A percentile compares a stretch with the other conserved stretches of the same genome.
phyloP scores from a whole-genome alignment of 2,797 vertebrate genomes.

The Limnodromus scolopaceus region DNA sequence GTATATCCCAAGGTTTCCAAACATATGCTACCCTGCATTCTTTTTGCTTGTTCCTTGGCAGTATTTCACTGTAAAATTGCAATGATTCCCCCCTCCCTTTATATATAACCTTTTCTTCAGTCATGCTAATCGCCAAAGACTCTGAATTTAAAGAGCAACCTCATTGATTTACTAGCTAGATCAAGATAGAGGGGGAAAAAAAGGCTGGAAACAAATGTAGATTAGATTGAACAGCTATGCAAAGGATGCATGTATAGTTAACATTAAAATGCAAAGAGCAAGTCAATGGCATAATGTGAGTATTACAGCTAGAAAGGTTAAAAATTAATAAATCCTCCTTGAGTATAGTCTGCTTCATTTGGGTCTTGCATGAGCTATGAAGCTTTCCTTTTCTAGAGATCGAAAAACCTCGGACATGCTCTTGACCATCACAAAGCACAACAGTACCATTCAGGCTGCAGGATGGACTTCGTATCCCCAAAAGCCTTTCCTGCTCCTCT shows the following conservation, averaged over 20 bases:
- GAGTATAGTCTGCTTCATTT: background rate
- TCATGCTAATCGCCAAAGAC: background rate
- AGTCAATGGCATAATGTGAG: background rate
- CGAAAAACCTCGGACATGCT: background rate
- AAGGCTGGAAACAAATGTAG: background rate
- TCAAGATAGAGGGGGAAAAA: background rate
- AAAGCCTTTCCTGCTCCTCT: background rate
- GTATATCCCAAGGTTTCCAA: background rate
- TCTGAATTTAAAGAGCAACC: background rate
- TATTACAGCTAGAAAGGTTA: background rate
- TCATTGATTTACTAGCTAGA: conserved; percentile 11
- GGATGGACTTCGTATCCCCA: background rate
- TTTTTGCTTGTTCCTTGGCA: background rate
- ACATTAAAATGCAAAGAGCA: background rate
- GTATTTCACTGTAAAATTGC: background rate
- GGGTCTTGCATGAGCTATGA: background rate
- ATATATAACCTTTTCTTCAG: background rate
- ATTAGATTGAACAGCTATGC: background rate
- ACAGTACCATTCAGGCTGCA: background rate
- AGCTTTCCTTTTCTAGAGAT: background rate
- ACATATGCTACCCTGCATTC: background rate
- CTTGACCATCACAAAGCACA: background rate
- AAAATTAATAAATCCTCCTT: background rate
- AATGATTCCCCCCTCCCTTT: background rate
- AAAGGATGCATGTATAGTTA: background rate